Conservation (phyloP, 2,797 vertebrate genomes). For the Numenius phaeopus region DNA sequence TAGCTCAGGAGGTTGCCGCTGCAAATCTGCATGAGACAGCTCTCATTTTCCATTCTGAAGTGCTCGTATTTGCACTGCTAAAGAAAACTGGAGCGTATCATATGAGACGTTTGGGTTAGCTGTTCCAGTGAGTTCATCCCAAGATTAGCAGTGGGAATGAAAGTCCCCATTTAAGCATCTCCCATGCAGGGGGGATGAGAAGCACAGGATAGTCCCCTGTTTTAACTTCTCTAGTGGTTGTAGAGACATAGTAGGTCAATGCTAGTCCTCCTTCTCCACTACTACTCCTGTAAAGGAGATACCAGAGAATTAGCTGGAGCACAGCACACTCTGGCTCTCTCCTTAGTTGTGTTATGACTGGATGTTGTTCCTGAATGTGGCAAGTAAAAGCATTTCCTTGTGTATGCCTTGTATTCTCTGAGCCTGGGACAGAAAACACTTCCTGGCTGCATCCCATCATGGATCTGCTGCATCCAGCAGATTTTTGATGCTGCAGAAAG, state of each 20-base stretch:
- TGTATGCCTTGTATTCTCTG: background rate
- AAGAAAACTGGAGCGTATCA: background rate
- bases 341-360: constrained; percentile 33
- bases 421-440: constrained; percentile 36
- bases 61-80: background rate
- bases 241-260: background rate
- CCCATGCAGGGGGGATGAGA: background rate
- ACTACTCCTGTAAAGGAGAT: background rate
- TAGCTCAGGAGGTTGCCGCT: background rate
- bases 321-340: background rate
- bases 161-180: background rate
- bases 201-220: accelerated
- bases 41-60: background rate
- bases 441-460: background rate
- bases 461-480: constrained; percentile 30
- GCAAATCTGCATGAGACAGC: background rate
- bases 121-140: background rate
- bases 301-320: constrained; percentile 13
- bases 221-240: background rate
- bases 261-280: background rate
- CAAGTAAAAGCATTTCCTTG: constrained; percentile 31
- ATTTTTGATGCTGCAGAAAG: background rate
- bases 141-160: background rate
- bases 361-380: background rate
- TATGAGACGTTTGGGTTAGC: background rate